Evolutionary conservation across 2,797 vertebrate genomes (phyloP).

Genomic region (Channa striata): DNA sequence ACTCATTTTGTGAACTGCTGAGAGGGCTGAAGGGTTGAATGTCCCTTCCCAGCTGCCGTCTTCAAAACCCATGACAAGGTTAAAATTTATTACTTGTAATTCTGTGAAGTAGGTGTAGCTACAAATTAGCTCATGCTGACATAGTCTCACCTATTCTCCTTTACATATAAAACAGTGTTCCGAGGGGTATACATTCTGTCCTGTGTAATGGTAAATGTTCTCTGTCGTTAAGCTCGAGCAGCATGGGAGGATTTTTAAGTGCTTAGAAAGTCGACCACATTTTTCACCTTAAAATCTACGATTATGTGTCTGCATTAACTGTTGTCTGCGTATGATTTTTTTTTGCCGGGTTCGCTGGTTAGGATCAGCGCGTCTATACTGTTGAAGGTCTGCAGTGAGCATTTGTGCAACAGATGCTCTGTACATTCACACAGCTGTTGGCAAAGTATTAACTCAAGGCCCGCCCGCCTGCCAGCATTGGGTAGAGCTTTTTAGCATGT

Average conservation of each 20-base stretch:
- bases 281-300: not conserved
- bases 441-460: too few species aligned
- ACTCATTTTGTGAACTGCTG: conserved; percentile 50
- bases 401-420: not conserved
- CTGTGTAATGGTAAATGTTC: conserved; percentile 11
- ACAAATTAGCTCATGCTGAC: not conserved
- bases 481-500: too few species aligned
- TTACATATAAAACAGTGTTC: not conserved
- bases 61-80: conserved; percentile 31
- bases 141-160: conserved; percentile 2
- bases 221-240: not conserved
- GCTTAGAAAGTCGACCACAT: conserved; percentile 18
- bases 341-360: conserved; percentile 7
- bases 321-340: too few species aligned
- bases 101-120: not conserved
- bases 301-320: conserved; percentile 17
- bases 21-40: conserved; percentile 7
- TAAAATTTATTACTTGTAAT: conserved; percentile 5
- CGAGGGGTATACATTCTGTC: conserved; percentile 1
- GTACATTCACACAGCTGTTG: too few species aligned
- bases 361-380: conserved; percentile 2
- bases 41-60: conserved; percentile 24
- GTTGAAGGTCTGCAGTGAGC: conserved; percentile 5
- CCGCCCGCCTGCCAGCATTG: too few species aligned
- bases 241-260: conserved; percentile 19